Evolutionary conservation across 1,140 invertebrate species (phyloP), one percentile per base, ranked within the genome.

Genomic region (Himalopsyche phryganea): DNA sequence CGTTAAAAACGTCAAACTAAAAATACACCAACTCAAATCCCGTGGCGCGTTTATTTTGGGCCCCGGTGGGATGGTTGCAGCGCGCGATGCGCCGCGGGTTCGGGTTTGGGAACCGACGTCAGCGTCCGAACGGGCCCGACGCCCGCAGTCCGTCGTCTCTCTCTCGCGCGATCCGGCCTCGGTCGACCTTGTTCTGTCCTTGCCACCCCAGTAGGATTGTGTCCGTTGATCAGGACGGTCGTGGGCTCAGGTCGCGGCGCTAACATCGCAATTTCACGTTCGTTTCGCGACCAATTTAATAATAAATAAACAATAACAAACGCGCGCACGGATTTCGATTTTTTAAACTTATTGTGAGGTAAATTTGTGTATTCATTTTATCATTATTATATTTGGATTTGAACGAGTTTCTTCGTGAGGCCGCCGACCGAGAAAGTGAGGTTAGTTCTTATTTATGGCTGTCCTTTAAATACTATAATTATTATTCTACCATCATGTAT

Each of bases 151-250:
- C 23, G 23, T 3, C 69, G 68, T 60, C n/a, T 60, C 58, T 46
- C 51, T 66, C 71, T 71, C 72, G 71, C 73, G 71, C 71, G 71
- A 67, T 58, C 42, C 50, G 45, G 48, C 62, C 53, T 47, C 66
- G 46, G 47, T 49, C 68, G 74, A 76, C 74, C 74, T 76, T 74
- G 68, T 60, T 63, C 66, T 71, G 74, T 73, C 74, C 74, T 76
- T 67, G 60, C 65, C 66, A 40, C 14, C 44, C 56, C 67, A 74
- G 71, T 74, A 65, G 66, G 62, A 67, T 66, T 66, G 68, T 64
- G 65, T 67, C 66, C 66, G 69, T 64, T 61, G 55, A 54, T 60
- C 59, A 64, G 50, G 66, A 66, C 69, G 68, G 45, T 13, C 44
- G 52, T 47, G 32, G 40, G 1, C 23, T 6, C 69, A 68, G 68